phyloP scores from a whole-genome alignment of 2,797 vertebrate genomes.

The Arnoldichthys spilopterus region DNA sequence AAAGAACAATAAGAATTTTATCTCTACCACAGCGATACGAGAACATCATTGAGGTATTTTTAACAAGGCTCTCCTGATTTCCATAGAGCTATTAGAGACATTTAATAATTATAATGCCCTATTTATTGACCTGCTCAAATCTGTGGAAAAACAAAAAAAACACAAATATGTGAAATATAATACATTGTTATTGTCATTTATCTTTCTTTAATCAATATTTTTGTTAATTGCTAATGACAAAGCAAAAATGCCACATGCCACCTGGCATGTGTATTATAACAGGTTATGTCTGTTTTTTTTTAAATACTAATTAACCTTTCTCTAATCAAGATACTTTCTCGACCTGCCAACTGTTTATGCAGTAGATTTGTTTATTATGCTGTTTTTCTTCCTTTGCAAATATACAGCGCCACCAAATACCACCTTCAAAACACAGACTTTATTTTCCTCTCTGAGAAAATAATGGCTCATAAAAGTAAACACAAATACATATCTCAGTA shows the following conservation, averaged over 20 bases:
- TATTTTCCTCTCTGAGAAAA: constrained; percentile 15
- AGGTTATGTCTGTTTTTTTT: too few relatives aligned
- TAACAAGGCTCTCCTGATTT: constrained; percentile 54
- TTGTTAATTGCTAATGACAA: not conserved
- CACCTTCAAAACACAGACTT: not conserved
- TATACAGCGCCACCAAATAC: not conserved
- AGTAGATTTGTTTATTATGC: not conserved
- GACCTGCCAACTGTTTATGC: too few relatives aligned
- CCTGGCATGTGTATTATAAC: too few relatives aligned
- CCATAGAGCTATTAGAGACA: constrained; percentile 64
- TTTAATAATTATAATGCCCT: constrained; percentile 60
- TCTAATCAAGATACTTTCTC: too few relatives aligned
- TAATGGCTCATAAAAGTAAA: constrained; percentile 34
- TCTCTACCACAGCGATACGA: constrained; percentile 58
- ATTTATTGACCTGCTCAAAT: constrained; percentile 63
- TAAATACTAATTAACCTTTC: too few relatives aligned
- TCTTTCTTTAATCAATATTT: not conserved
- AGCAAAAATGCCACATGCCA: too few relatives aligned
- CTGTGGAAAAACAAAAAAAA: constrained; percentile 62
- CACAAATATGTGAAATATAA: not conserved
- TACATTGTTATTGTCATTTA: not conserved
- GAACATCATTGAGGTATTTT: constrained; percentile 32
- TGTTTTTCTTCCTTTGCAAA: not conserved
- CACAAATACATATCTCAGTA: constrained; percentile 61
- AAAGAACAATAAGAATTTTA: constrained; percentile 68